Base-by-base conservation (phyloP, 2,888 invertebrate species). In the Watsonalla cultraria region DNA sequence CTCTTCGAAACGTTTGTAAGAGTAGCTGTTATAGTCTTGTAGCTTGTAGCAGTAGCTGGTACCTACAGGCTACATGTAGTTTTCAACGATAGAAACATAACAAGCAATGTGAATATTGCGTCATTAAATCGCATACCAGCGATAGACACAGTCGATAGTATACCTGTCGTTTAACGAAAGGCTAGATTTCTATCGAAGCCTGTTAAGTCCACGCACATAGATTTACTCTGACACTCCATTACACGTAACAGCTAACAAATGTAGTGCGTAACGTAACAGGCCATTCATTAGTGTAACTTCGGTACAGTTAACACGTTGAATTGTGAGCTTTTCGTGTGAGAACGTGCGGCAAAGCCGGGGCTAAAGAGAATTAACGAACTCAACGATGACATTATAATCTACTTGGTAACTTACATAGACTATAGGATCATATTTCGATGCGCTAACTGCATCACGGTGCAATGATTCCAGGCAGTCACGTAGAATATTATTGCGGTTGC, bases 211-310 rank as follows among this genome's bases (percentile, higher is more conserved):
- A 42, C 42, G 9, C 37, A 37, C 66, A 66, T 68, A 68, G 60
- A 68, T 68, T 65, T 63, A 59, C 62, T 57, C 59, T 66, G 64
- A 66, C 72, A 70, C 60, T 64, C 69, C 61, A 70, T 65, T 68
- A 65, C 57, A 47, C 51, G 45, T 51, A 11, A 14, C 45, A 47
- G 49, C 49, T 39, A 37, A 46, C 46, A 24, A 57, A 57, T 58
- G 53, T 58, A 56, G 56, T 55, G 57, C 54, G 61, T 58, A 65
- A 62, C 42, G 42, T 42, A 42, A 42, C 42, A 8, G 42, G 42
- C 11, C 42, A 42, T 42, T 11, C 42, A 42, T 42, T 42, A 11
- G 42, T 11, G 42, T 42, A 11, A 42, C 42, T 42, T 42, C 11
- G 42, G 42, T 42, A 42, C 11, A 42, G 9, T 42, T 11, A 42